Conservation (phyloP, 2,113 vertebrate genomes). For the Albula glossodonta region DNA sequence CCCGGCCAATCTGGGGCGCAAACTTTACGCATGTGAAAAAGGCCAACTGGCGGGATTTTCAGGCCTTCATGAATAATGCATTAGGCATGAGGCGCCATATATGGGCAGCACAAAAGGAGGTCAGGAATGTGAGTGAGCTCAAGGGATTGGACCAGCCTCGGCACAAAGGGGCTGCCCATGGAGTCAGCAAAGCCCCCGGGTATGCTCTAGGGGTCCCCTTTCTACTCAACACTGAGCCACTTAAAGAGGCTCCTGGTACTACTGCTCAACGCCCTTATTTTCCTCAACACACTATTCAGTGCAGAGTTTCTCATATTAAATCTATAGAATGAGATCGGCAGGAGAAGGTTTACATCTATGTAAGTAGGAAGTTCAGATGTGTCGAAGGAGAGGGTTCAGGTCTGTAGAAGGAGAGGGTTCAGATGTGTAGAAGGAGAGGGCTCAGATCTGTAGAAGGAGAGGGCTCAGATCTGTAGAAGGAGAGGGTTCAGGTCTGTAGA, state of each 20-base stretch:
- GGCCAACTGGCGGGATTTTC: conserved; percentile 56
- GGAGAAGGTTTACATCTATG: no score
- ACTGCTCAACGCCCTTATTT: no score
- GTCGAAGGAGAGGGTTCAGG: no score
- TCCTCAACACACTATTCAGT: no score
- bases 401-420: no score
- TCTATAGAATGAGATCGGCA: no score
- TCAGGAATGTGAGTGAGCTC: conserved; percentile 38
- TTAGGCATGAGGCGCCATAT: conserved; percentile 36
- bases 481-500: no score
- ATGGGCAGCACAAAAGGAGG: conserved; percentile 46
- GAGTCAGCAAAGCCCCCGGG: conserved; percentile 1
- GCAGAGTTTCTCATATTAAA: background rate
- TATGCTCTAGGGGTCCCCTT: background rate
- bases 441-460: background rate
- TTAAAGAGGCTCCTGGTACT: background rate
- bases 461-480: no score
- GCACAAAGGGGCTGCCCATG: conserved; percentile 14
- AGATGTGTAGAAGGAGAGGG: background rate
- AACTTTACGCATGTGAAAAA: conserved; percentile 62
- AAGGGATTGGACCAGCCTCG: conserved; percentile 34
- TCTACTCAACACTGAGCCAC: background rate
- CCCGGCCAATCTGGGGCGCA: conserved; percentile 41
- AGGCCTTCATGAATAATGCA: conserved; percentile 52
- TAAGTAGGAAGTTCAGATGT: no score